Base-by-base conservation (phyloP, 2,888 invertebrate genomes). In the Zele albiditarsus region DNA sequence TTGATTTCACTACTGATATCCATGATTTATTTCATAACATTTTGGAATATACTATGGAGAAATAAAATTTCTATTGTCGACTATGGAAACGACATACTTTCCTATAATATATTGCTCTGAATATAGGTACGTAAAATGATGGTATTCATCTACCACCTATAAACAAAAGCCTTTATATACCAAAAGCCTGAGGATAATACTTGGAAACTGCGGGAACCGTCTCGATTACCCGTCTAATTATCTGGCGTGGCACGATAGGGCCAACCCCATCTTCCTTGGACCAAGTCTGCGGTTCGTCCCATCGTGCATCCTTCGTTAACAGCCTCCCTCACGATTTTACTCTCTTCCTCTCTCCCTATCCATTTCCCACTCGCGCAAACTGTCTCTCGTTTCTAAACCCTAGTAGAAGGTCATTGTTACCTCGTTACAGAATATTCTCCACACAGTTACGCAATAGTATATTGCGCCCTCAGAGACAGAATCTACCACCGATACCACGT, bases 151-250 rank as follows among this genome's bases (percentile, higher is more conserved):
- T n/a, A 20, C n/a, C n/a, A 53, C 8, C n/a, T 53, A 20, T 53
- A 53, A n/a, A 53, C 20, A 53, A 53, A n/a, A n/a, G 53, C 53
- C 53, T 20, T 53, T 53, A 53, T 53, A 53, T 53, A 53, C 53
- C n/a, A 23, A 53, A 28, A 60, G 60, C 60, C 60, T 14, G 28
- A 16, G 53, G 53, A 49, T 67, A 67, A 53, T 57, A 69, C 53
- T 23, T 69, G 4, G 31, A 31, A 69, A 69, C 53, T 69, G n/a
- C 27, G 28, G 67, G 25, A 27, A 42, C 46, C 14, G 46, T 58
- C 70, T 84, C 86, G 84, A 89, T 88, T 89, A 87, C 86, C 84
- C 85, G 85, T 84, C 85, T 87, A 89, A 89, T 88, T 88, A 88
- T 87, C 85, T 84, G 83, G 77, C 83, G 80, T 80, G 79, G 81